These are phyloP conservation scores for Myotis findleyi DNA, from an alignment of 2,797 vertebrate genomes.

Conservation along the genomic window DNA sequence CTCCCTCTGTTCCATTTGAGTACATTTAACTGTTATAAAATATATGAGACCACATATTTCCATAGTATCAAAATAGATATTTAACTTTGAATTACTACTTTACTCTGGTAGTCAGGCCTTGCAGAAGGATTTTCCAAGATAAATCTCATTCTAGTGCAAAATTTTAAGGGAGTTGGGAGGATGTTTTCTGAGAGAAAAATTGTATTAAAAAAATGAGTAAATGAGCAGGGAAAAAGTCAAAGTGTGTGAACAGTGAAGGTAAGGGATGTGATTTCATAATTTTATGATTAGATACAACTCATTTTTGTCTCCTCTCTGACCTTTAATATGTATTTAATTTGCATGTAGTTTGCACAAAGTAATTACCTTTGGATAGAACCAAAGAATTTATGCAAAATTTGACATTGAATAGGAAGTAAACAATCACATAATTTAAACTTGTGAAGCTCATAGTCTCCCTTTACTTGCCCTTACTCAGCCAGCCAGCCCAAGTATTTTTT, in stretches of 20 bases:
- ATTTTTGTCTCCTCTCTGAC: neutral
- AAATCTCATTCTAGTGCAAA: neutral
- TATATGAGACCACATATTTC: neutral
- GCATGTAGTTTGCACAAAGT: neutral
- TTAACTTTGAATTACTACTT: constrained; percentile 25
- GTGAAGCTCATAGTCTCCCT: neutral
- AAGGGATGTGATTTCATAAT: neutral
- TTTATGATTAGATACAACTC: neutral
- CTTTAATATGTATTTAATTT: neutral
- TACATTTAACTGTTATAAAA: neutral
- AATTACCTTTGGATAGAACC: neutral
- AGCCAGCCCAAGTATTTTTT: neutral
- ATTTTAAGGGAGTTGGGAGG: neutral
- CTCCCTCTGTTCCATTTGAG: neutral
- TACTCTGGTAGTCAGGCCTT: neutral
- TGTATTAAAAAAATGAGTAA: neutral
- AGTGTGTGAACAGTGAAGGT: neutral
- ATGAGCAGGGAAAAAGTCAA: neutral
- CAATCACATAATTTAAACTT: neutral
- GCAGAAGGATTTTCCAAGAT: neutral
- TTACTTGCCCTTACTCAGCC: neutral
- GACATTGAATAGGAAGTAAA: neutral
- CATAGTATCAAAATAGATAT: neutral
- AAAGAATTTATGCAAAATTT: neutral
- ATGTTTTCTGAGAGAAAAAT: constrained; percentile 26